Evolutionary conservation across 2,888 invertebrate genomes (phyloP), one percentile per base, ranked within the genome.

Genomic region (Globia sparganii): DNA sequence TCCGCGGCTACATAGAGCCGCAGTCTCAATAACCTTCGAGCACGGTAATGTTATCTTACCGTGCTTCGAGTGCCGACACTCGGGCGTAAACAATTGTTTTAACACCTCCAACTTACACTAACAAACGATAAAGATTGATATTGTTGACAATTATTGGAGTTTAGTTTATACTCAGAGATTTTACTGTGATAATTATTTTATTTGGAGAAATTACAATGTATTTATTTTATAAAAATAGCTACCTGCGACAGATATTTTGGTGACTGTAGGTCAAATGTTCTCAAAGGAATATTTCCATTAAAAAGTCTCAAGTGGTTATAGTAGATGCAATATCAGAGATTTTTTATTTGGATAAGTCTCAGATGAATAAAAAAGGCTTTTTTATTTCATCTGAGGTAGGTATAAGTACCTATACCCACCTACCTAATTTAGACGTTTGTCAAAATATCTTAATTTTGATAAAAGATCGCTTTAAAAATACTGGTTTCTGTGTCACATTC

Each of bases 11-110:
- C 2, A 76, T 53, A 77, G 58, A 46, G 37, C 78, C 56, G 61
- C 18, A 49, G 25, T 56, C 43, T 49, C 84, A 77, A 91, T 90
- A 83, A 82, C 75, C 58, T 28, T 37, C 49, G 13, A 43, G 43
- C 43, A 0, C 43, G 43, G 43, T 43, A 43, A 43, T 43, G 43
- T 13, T 13, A 43, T 43, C 43, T 43, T 43, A 13, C 43, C 13
- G 43, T 43, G 3, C 43, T 40, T 40, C 43, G 43, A 75, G 82
- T 84, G 92, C 66, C 86, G 92, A 92, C 83, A 83, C 78, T 86
- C 68, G 71, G 72, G 75, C 61, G 66, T 89, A 92, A 92, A 92
- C 92, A 92, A 81, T 70, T 72, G 66, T 61, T 46, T 70, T 75
- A 71, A 86, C 89, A 87, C 81, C 87, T 80, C 58, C 65, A 78